Evolutionary conservation across 2,113 vertebrate genomes (phyloP).

Genomic region (Anolis carolinensis): DNA sequence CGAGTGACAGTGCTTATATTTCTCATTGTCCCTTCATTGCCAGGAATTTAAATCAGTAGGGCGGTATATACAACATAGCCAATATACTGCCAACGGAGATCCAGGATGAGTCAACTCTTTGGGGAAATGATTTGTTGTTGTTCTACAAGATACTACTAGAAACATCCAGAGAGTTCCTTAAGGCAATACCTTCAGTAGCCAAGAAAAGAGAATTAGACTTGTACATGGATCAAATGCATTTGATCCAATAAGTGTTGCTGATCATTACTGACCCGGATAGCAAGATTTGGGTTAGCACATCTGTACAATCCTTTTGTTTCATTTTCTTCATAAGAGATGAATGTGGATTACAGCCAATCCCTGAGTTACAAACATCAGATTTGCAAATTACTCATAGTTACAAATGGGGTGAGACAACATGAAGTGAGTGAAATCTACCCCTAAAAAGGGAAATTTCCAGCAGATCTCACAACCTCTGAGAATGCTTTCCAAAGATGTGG

Average conservation of each 20-base stretch:
- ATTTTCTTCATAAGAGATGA: neutral
- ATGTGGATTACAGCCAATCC: too few species aligned
- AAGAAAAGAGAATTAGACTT: neutral
- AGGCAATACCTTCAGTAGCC: neutral
- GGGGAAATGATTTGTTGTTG: neutral
- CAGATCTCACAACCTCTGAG: too few species aligned
- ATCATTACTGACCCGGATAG: neutral
- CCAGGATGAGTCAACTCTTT: neutral
- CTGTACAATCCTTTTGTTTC: neutral
- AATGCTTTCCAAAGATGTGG: too few species aligned
- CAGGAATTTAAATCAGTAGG: neutral
- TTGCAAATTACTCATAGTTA: too few species aligned
- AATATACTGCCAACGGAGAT: conserved; percentile 1
- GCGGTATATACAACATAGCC: neutral
- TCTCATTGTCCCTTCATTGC: neutral
- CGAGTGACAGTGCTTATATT: too few species aligned
- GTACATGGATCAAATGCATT: neutral
- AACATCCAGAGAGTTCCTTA: neutral
- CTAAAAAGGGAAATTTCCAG: too few species aligned
- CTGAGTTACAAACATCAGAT: too few species aligned
- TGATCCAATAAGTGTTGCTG: neutral
- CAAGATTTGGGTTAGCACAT: too few species aligned
- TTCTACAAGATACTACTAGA: neutral
- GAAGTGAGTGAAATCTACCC: too few species aligned
- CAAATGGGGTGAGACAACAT: too few species aligned